Evolutionary conservation across 2,888 invertebrate genomes (phyloP), one percentile per base, ranked within the genome.

Genomic region (Cephus pulcher): DNA sequence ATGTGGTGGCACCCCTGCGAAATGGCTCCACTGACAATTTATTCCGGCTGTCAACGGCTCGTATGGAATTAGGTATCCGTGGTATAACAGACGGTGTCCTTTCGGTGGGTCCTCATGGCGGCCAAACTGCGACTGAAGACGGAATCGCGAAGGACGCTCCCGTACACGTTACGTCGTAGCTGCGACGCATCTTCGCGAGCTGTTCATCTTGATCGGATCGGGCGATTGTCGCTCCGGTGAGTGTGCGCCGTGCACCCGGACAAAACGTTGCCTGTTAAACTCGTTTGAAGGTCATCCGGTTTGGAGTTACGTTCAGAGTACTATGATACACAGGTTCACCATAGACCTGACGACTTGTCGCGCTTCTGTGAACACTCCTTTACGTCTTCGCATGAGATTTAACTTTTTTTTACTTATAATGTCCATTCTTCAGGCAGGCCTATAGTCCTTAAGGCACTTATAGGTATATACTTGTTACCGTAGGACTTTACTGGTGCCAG

Each of bases 261-360:
- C 33, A 6, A 34, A 12, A 71, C 12, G 70, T 69, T 35, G 79
- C 70, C 77, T 34, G 69, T 79, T 81, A 81, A 86, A 86, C 83
- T 79, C 81, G 86, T 87, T 86, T 84, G 86, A 86, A 86, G 87
- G 86, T 82, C 84, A 82, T 80, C 84, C 77, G 85, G 86, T 83
- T 81, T 81, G 73, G 78, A 78, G 81, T 78, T 82, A 15, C 56
- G 9, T 56, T 56, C 9, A 56, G 9, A 23, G 56, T 56, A 56
- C 23, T 23, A 34, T 34, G 9, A 34, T 34, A 1, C 56, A 23
- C 2, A 23, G 9, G 23, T 23, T 40, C 40, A 1, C 40, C 15
- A 0, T 15, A 40, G 6, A 15, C 9, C 40, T 2, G 40, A 56
- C 40, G 56, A 9, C 6, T 23, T 56, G 9, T 56, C 56, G 56